Base-by-base conservation (phyloP, 2,797 vertebrate genomes). In the Paratrypauchen microcephalus region DNA sequence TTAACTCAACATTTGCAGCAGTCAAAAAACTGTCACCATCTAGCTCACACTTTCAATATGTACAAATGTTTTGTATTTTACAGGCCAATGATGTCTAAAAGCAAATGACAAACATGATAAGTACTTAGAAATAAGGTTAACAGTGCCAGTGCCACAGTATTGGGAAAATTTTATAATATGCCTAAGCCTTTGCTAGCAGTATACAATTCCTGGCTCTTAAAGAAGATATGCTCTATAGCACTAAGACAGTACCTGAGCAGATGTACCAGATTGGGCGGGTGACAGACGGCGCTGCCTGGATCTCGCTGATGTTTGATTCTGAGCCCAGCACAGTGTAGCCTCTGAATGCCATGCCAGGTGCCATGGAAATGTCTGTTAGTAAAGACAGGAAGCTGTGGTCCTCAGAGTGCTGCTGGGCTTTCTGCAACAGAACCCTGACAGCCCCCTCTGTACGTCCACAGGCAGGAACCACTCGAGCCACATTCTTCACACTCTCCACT, bases 231-330 rank as follows among this genome's bases (percentile, higher is more conserved):
- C 21, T 23, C 56, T 16, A 15, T 28, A 57, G 24, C 26, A n/a
- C 19, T 52, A 32, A 59, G 2, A 9, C 36, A 16, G 21, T 83
- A 99, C 98, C 98, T 77, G 98, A 98, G 75, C 96, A 99, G 86
- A 99, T 85, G 83, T 95, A 99, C 98, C 98, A 99, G 26, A 99
- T 89, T 0, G 95, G 96, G 64, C 95, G 91, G 72, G 82, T 79
- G 18, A 91, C 57, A 0, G 91, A 58, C 16, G 93, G 90, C 6
- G 83, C 89, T 76, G 92, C 94, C 83, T 96, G 94, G 65, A 97
- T 79, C 69, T 97, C 96, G 15, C 57, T 87, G 58, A 88, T 1
- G 0, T 94, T 78, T 2, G 32, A 86, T 74, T 94, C 83, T 0
- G 91, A 83, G 18, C 94, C 96, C 61, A 98, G 87, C 61, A 99